Conservation (phyloP, 2,113 vertebrate genomes). For the Oncorhynchus tshawytscha region DNA sequence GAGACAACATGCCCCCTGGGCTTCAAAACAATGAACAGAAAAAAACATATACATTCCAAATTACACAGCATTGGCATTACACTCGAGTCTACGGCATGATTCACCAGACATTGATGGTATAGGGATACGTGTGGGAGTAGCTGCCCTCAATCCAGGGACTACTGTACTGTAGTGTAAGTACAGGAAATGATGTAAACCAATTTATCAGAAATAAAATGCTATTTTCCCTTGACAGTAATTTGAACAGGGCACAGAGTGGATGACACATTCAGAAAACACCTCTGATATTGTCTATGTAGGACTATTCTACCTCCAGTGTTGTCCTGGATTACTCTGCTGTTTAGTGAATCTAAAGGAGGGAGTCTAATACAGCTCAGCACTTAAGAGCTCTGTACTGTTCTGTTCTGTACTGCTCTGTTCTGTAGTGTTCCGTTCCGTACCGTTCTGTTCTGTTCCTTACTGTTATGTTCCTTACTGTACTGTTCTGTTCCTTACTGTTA, state of each 20-base stretch:
- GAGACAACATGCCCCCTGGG: neutral
- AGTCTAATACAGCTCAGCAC: neutral
- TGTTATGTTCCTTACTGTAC: neutral
- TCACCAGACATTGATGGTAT: neutral
- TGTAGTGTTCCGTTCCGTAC: neutral
- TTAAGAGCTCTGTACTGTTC: neutral
- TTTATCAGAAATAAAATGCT: constrained; percentile 15
- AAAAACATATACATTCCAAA: neutral
- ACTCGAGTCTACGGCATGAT: neutral
- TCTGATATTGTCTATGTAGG: neutral
- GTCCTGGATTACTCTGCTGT: too few species aligned
- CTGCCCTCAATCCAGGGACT: neutral
- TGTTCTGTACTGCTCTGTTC: neutral
- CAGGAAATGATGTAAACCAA: constrained; percentile 15
- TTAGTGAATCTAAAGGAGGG: neutral
- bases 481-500: neutral
- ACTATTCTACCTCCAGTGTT: neutral
- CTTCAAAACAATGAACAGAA: neutral
- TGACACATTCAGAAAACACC: neutral
- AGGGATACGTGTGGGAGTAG: neutral
- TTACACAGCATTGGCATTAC: neutral
- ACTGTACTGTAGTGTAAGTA: neutral
- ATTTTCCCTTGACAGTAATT: constrained; percentile 4
- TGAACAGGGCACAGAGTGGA: constrained; percentile 4
- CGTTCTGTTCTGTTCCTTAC: neutral